A percentile compares a stretch with the other conserved stretches of the same genome.
These are phyloP conservation scores for Embiotoca jacksoni DNA, from an alignment of 2,113 vertebrate species.

Conservation along the genomic window DNA sequence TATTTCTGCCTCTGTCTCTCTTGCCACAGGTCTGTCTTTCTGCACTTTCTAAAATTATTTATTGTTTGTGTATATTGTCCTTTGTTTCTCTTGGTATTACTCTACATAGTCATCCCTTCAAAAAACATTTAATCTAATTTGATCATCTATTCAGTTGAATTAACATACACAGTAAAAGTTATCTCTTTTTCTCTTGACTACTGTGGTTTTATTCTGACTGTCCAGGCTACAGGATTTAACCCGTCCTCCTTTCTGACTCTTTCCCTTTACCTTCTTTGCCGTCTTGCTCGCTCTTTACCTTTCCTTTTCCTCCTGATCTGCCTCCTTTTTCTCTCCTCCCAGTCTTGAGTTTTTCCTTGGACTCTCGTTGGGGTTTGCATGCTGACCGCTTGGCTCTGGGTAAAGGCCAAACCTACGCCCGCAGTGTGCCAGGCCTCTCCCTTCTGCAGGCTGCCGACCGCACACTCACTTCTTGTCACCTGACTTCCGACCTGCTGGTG, in stretches of 20 bases:
- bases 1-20: conserved; percentile 46
- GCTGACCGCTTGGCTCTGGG: conserved; percentile 93
- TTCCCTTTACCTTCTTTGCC: not conserved
- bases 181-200: no score
- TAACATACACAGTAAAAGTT: no score
- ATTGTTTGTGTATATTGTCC: not conserved
- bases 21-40: conserved; percentile 55
- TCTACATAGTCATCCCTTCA: not conserved
- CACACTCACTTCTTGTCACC: conserved; percentile 93
- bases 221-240: not conserved
- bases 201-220: no score
- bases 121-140: no score
- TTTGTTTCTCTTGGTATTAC: conserved; percentile 4
- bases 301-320: not conserved
- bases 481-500: conserved; percentile 93
- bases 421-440: conserved; percentile 92
- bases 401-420: conserved; percentile 93
- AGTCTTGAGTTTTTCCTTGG: conserved; percentile 96
- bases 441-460: conserved; percentile 89
- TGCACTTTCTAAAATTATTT: conserved; percentile 20
- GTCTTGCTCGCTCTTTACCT: not conserved
- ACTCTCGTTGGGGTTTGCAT: conserved; percentile 93
- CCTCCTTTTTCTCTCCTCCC: conserved; percentile 19
- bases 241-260: not conserved
- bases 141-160: no score